Evolutionary conservation across 2,888 invertebrate species (phyloP), one percentile per base, ranked within the genome.

Genomic region (Philopedon plagiatum): DNA sequence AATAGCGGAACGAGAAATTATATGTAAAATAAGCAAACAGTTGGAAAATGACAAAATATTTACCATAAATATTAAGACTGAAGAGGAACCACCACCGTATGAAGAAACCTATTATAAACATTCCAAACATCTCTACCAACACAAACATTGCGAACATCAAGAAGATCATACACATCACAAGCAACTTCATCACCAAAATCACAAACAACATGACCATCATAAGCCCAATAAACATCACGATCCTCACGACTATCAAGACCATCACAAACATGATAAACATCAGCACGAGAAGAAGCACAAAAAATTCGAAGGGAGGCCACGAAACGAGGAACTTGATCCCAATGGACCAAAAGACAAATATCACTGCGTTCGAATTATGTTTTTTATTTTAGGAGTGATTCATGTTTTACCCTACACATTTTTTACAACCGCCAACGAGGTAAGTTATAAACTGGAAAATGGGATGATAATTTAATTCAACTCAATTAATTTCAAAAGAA

Each of bases 341-440:
- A 23, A 46, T 46, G 46, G 46, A 2, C 56, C 56, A 26, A 56
- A 56, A 8, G 77, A 77, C 21, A 66, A 13, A 15, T 75, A 61
- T 57, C 66, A 73, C n/a, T 18, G 75, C n/a, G 75, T 76, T 0
- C 73, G 70, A 19, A 56, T 67, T 1, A 23, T 77, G 13, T 72
- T 76, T 44, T 23, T 73, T 37, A 32, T 77, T 15, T 75, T 76
- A 44, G 77, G 77, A 29, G 57, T 77, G 9, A 67, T 77, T 51
- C 76, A 77, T 61, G 46, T 76, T 29, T 46, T 77, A 44, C 76
- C 76, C 29, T 69, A 68, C 15, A 64, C 76, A 1, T 77, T 75
- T 41, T 75, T 77, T n/a, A 68, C 75, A 8, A 76, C 76, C 29
- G 77, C 76, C 1, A 76, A 75, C 62, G 73, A 76, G 60, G 77